A percentile compares a stretch with the other conserved stretches of the same genome.
phyloP scores from a whole-genome alignment of 2,888 invertebrate genomes.

The Philaethria dido region DNA sequence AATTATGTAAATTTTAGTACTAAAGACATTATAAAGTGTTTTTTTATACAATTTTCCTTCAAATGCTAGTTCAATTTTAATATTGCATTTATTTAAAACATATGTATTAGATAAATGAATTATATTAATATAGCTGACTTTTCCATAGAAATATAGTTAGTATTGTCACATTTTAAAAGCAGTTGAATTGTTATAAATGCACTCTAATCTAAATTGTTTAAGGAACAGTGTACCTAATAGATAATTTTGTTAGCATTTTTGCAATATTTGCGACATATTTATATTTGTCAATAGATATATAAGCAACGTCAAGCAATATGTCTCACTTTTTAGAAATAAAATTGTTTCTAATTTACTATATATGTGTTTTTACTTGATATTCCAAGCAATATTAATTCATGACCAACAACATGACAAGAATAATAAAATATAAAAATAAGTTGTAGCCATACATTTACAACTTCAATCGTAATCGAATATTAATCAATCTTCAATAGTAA shows the following conservation, averaged over 20 bases:
- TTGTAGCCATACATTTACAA: too few relatives aligned
- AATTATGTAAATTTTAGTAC: too few relatives aligned
- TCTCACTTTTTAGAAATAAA: slow-evolving; percentile 18
- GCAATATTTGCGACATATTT: slow-evolving; percentile 1
- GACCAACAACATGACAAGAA: too few relatives aligned
- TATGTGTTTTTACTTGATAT: neutral
- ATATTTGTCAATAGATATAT: slow-evolving; percentile 3
- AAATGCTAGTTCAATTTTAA: neutral
- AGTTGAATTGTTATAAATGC: neutral
- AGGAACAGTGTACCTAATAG: slow-evolving; percentile 3
- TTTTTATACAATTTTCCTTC: neutral
- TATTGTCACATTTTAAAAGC: neutral
- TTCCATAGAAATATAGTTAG: neutral
- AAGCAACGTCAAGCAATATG: slow-evolving; percentile 12
- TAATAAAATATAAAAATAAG: too few relatives aligned
- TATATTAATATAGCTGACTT: neutral
- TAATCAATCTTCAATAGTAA: too few relatives aligned
- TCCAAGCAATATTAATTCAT: too few relatives aligned
- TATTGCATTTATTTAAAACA: slow-evolving; percentile 5
- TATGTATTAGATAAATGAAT: neutral
- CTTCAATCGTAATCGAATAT: too few relatives aligned
- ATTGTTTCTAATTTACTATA: neutral
- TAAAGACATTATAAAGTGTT: neutral
- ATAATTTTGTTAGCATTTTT: slow-evolving; percentile 18
- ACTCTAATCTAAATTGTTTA: neutral